phyloP scores from a whole-genome alignment of 2,797 vertebrate species.

The Varecia variegata region DNA sequence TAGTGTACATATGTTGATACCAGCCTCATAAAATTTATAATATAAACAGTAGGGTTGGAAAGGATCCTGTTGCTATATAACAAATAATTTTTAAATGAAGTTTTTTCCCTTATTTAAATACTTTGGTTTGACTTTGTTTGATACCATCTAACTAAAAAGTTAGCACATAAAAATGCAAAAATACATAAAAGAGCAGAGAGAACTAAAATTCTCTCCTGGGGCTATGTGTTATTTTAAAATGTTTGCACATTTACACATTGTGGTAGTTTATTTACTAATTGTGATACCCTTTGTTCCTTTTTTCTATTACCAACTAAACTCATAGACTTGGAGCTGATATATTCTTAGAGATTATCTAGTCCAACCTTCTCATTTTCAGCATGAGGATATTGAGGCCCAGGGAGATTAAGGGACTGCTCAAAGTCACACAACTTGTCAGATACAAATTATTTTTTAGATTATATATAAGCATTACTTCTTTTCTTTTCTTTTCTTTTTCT shows the following conservation, averaged over 20 bases:
- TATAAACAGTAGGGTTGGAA: background rate
- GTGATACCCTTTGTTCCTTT: background rate
- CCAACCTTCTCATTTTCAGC: background rate
- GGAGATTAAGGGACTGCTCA: background rate
- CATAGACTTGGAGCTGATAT: background rate
- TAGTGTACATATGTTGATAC: background rate
- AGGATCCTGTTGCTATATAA: background rate
- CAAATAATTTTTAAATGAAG: background rate
- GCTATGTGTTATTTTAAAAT: background rate
- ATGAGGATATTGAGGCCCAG: background rate
- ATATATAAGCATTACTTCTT: background rate
- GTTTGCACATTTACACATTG: background rate
- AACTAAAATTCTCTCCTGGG: background rate
- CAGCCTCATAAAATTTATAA: background rate
- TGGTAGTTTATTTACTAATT: background rate
- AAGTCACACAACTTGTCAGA: background rate
- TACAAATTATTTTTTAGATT: background rate
- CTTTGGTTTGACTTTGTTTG: background rate
- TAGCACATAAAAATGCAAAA: conserved; percentile 3
- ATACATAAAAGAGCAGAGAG: background rate
- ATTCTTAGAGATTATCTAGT: background rate
- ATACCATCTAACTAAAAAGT: background rate
- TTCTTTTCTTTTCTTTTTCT: background rate
- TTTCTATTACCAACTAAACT: background rate
- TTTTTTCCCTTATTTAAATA: background rate